Conservation (phyloP, 2,888 invertebrate species). For the Hypsopygia costalis region DNA sequence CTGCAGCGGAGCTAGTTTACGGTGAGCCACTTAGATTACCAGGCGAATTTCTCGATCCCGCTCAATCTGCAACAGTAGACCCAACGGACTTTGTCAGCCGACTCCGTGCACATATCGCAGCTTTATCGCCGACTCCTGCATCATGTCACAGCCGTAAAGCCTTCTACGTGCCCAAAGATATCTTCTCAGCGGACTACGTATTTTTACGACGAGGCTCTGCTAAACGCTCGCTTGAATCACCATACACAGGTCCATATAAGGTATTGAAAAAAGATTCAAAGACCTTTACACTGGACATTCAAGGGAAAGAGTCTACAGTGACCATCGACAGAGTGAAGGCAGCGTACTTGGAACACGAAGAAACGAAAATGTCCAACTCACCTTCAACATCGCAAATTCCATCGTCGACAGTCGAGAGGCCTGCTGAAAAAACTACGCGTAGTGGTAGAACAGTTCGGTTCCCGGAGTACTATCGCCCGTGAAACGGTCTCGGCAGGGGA, state of each 20-base stretch:
- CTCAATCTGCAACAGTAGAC: not conserved
- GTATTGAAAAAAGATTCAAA: constrained; percentile 6
- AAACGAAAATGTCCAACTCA: not conserved
- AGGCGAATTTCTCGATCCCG: constrained; percentile 21
- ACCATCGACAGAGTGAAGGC: constrained; percentile 4
- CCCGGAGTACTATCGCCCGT: constrained; percentile 11
- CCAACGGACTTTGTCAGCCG: not conserved
- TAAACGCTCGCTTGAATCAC: no score
- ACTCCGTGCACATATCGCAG: no score
- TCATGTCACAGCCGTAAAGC: no score
- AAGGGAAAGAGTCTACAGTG: not conserved
- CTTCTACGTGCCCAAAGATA: no score
- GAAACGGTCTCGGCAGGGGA: constrained; percentile 11
- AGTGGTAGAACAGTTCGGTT: constrained; percentile 8
- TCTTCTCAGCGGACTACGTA: no score
- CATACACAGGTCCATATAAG: constrained; percentile 9
- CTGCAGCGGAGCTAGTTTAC: constrained; percentile 27
- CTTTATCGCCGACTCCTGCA: no score
- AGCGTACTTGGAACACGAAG: constrained; percentile 2
- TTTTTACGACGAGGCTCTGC: no score
- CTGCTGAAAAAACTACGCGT: constrained; percentile 7
- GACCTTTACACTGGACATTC: not conserved
- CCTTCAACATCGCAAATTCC: no score
- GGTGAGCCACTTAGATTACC: constrained; percentile 27
- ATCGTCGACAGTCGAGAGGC: not conserved